Evolutionary conservation across 1,140 invertebrate species (phyloP).

Genomic region (Glossosoma conforme): DNA sequence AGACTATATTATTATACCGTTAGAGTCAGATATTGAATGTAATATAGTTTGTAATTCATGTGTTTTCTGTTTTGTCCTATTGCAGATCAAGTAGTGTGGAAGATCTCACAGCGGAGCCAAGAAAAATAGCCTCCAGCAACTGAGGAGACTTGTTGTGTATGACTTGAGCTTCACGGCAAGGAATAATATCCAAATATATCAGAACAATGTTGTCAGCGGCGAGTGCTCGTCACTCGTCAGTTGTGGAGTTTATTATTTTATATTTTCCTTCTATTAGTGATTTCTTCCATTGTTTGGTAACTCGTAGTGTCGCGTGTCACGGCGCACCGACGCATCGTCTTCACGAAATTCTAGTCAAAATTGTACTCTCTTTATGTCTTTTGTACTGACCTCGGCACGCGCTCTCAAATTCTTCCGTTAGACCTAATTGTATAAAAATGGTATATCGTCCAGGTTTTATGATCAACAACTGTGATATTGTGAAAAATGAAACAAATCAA

Average conservation of each 20-base stretch:
- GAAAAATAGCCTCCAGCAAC: conserved; percentile 28
- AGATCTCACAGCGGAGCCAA: conserved; percentile 28
- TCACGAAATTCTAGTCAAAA: conserved; percentile 30
- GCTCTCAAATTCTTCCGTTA: conserved; percentile 25
- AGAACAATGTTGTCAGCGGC: no score
- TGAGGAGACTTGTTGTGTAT: conserved; percentile 15
- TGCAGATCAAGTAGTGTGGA: conserved; percentile 30
- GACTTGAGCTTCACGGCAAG: no score
- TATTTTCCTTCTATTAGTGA: conserved; percentile 15
- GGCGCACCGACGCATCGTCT: no score
- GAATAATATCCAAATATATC: no score
- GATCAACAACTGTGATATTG: conserved; percentile 32
- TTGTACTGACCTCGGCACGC: conserved; percentile 15
- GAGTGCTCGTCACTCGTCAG: no score
- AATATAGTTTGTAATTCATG: not conserved
- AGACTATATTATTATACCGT: conserved; percentile 24
- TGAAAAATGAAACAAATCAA: conserved; percentile 31
- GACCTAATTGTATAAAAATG: conserved; percentile 28
- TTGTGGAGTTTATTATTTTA: no score
- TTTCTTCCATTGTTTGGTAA: conserved; percentile 7
- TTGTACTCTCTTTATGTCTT: conserved; percentile 13
- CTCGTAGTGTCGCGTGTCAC: not conserved
- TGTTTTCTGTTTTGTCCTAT: conserved; percentile 1
- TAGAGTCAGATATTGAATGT: not conserved
- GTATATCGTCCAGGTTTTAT: conserved; percentile 31